Conservation (phyloP, 1,140 invertebrate species). For the Schlechtendalia chinensis region DNA sequence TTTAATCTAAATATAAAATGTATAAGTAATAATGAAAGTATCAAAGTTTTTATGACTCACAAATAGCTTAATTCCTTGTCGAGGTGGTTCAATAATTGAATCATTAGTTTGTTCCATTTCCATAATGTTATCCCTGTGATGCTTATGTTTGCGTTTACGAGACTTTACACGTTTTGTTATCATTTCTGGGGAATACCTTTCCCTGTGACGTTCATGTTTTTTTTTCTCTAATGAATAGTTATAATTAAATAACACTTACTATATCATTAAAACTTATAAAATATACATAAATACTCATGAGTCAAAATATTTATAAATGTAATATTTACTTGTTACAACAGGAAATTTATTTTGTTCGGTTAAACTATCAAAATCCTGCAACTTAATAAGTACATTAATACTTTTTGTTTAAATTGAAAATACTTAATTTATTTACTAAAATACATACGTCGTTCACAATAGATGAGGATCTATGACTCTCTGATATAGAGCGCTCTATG, state of each 20-base stretch:
- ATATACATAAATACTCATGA: not conserved
- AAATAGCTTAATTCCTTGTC: slow-evolving; percentile 68
- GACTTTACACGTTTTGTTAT: slow-evolving; percentile 59
- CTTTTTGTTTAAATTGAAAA: not conserved
- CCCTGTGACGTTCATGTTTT: slow-evolving; percentile 41
- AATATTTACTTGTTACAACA: slow-evolving; percentile 1
- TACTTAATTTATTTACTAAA: not conserved
- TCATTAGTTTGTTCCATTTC: slow-evolving; percentile 61
- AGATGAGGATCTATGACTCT: slow-evolving; percentile 31
- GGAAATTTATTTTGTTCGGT: slow-evolving; percentile 11
- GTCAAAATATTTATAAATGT: not conserved
- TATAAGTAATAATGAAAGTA: not conserved
- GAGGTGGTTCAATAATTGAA: slow-evolving; percentile 58
- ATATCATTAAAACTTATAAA: not conserved
- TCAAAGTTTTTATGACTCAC: slow-evolving; percentile 57
- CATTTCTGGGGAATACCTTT: slow-evolving; percentile 37
- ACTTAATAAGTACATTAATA: not conserved
- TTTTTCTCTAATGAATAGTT: slow-evolving; percentile 34
- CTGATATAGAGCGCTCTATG: slow-evolving; percentile 45
- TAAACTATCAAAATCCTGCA: slow-evolving; percentile 8
- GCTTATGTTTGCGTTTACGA: slow-evolving; percentile 61
- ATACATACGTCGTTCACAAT: slow-evolving; percentile 35
- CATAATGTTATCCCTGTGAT: slow-evolving; percentile 65
- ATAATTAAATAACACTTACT: not conserved
- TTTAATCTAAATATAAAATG: slow-evolving; percentile 64